phyloP scores from a whole-genome alignment of 2,113 vertebrate genomes.

The Vombatus ursinus region DNA sequence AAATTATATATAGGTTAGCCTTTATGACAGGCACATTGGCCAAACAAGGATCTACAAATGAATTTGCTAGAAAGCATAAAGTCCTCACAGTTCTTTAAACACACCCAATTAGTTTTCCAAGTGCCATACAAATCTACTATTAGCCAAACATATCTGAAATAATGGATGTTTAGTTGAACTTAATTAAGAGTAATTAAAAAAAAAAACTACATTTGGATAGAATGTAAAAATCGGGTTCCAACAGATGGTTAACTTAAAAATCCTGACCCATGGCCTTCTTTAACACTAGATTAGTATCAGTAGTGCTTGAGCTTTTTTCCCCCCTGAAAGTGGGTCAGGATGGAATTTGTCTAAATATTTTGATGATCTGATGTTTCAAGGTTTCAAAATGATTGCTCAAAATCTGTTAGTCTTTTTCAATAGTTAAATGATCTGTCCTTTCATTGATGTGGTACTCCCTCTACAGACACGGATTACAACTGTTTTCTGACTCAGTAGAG shows the following conservation, averaged over 20 bases:
- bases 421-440: background rate
- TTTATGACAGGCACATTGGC: slow-evolving; percentile 6
- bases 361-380: slow-evolving; percentile 71
- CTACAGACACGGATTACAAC: background rate
- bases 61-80: slow-evolving; percentile 26
- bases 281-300: slow-evolving; percentile 78
- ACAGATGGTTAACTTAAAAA: slow-evolving; percentile 83
- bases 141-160: slow-evolving; percentile 15
- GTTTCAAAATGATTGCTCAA: slow-evolving; percentile 70
- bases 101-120: background rate
- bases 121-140: slow-evolving; percentile 36
- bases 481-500: background rate
- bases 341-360: slow-evolving; percentile 76
- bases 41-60: slow-evolving; percentile 50
- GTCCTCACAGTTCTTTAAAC: background rate
- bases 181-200: background rate
- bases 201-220: slow-evolving; percentile 31
- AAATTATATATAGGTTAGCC: slow-evolving; percentile 16
- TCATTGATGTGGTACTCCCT: background rate
- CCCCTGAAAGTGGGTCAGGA: slow-evolving; percentile 71
- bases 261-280: slow-evolving; percentile 72
- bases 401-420: slow-evolving; percentile 43
- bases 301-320: slow-evolving; percentile 69
- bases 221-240: slow-evolving; percentile 45
- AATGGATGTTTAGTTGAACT: background rate